A percentile compares a stretch with the other conserved stretches of the same genome.
These are phyloP conservation scores for Laterallus jamaicensis DNA, from an alignment of 2,113 vertebrate species.

Conservation along the genomic window DNA sequence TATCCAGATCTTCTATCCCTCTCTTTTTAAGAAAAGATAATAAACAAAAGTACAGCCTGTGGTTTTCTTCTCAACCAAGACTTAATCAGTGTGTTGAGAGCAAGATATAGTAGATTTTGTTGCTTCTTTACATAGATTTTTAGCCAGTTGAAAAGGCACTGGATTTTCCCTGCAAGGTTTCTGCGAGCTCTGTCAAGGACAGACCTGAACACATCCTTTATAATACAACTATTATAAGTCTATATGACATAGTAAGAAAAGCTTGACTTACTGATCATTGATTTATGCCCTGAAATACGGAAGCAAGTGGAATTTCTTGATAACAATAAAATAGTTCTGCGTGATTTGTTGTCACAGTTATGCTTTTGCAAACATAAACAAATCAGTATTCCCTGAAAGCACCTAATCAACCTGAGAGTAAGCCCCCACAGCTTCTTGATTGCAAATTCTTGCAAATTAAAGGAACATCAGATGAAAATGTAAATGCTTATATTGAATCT, in stretches of 20 bases:
- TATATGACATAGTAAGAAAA: not conserved
- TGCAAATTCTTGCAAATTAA: conserved; percentile 4
- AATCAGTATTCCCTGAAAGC: not conserved
- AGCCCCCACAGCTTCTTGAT: not conserved
- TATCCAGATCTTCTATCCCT: not conserved
- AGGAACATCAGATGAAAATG: not conserved
- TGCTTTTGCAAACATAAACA: not conserved
- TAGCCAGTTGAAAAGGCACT: not conserved
- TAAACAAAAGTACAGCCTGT: not conserved
- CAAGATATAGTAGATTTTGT: not conserved
- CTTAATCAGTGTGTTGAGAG: not conserved
- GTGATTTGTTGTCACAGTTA: not conserved
- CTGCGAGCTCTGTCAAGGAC: not conserved
- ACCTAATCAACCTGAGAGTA: not conserved
- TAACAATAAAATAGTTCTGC: not conserved
- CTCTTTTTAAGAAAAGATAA: not conserved
- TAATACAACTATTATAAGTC: not conserved
- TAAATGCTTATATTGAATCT: not conserved
- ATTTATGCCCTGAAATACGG: not conserved
- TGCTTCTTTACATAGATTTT: not conserved
- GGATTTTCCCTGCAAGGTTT: not conserved
- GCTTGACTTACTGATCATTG: not conserved
- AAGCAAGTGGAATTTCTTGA: not conserved
- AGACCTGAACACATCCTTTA: not conserved
- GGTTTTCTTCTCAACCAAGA: not conserved